Base-by-base conservation (phyloP, 1,140 invertebrate species). In the Cyphomyrmex costatus region DNA sequence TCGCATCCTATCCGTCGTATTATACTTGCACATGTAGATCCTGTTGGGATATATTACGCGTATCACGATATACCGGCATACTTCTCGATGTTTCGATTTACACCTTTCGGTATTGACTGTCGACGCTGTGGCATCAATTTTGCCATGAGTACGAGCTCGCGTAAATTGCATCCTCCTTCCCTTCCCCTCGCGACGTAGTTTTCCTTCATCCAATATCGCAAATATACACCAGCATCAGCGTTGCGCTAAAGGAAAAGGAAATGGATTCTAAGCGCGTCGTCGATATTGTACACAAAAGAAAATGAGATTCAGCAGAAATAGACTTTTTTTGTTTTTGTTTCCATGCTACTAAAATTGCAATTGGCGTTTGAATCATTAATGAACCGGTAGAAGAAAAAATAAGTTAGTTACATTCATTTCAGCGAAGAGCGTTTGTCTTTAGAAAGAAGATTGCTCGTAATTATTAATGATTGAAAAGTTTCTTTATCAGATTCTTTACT, bases 71-170 rank as follows among this genome's bases (percentile, higher is more conserved):
- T 82, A 42, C 30, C 51, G 6, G 7, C n/a, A 12, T 73, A 60
- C 53, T 33, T 74, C 71, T 42, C 78, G 49, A 56, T 80, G 78
- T 80, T 82, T 73, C 53, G 79, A 82, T 82, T 83, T 79, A 66
- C n/a, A 33, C n/a, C 46, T 14, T 42, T 7, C 16, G 53, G 73
- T 83, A 61, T 83, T 56, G 79, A 58, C 24, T 73, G 68, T 49
- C 53, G 51, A 12, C 12, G 33, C 27, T 56, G 53, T 14, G 53
- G 30, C 66, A 27, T 82, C 66, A 83, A 74, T 83, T 24, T 16
- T 46, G 4, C 42, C 36, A 60, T 27, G 68, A 71, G 53, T 83
- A 68, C 14, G 30, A 53, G 46, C 24, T 73, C 68, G 42, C 53
- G 79, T 73, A 83, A 83, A 83, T 83, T 60, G 79, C 68, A 73